A percentile compares a stretch with the other conserved stretches of the same genome.
Evolutionary conservation across 2,113 vertebrate species (phyloP).

Genomic region (Ploceus nigricollis): DNA sequence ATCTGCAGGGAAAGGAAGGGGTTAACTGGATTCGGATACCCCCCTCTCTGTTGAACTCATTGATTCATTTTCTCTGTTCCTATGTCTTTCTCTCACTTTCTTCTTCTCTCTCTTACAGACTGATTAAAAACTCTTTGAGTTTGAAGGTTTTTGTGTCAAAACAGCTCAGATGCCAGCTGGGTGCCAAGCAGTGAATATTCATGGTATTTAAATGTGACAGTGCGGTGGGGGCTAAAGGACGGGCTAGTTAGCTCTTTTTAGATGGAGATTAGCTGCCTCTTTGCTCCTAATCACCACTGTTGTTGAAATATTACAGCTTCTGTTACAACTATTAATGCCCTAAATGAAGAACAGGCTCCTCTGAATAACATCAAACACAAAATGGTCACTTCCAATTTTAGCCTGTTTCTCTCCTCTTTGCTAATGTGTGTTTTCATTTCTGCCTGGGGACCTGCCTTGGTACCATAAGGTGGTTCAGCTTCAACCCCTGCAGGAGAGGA

Average conservation of each 20-base stretch:
- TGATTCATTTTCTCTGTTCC: conserved; percentile 50
- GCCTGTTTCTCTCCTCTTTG: neutral
- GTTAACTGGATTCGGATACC: conserved; percentile 29
- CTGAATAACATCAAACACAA: conserved; percentile 43
- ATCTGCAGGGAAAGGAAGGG: neutral
- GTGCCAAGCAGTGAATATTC: conserved; percentile 65
- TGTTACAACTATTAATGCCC: conserved; percentile 68
- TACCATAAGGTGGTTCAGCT: neutral
- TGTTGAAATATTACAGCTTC: conserved; percentile 72
- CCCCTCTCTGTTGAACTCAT: neutral
- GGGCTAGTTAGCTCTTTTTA: conserved; percentile 64
- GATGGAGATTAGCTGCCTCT: conserved; percentile 66
- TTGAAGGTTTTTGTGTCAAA: conserved; percentile 69
- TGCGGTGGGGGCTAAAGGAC: conserved; percentile 26
- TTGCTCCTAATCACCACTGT: conserved; percentile 70
- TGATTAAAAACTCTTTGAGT: conserved; percentile 70
- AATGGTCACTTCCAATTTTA: conserved; percentile 55
- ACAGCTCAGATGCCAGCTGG: conserved; percentile 63
- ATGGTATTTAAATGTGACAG: conserved; percentile 59
- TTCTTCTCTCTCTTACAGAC: conserved; percentile 57
- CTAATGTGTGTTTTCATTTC: conserved; percentile 3
- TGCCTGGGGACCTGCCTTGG: neutral
- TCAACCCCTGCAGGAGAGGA: neutral
- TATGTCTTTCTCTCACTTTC: conserved; percentile 51
- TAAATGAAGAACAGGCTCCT: conserved; percentile 61